Percentiles rank a stretch among this genome's conserved stretches.
phyloP scores from a whole-genome alignment of 1,140 invertebrate genomes.

The Drosophila elegans region DNA sequence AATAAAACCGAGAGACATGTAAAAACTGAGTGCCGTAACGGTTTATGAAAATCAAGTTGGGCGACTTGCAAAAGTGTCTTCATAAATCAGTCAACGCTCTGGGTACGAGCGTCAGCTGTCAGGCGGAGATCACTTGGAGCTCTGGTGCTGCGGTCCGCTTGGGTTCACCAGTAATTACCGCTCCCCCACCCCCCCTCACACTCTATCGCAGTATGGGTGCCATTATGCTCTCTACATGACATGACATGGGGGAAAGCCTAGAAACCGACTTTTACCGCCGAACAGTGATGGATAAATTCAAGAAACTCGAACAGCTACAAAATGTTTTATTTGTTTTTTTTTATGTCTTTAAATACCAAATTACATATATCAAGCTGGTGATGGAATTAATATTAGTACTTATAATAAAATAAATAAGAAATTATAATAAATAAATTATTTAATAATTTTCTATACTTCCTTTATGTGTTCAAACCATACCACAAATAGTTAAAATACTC shows the following conservation, averaged over 20 bases:
- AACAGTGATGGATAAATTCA: not conserved
- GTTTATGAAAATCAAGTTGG: constrained; percentile 56
- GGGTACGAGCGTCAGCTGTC: constrained; percentile 49
- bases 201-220: constrained; percentile 18
- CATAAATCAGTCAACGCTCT: constrained; percentile 56
- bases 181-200: not conserved
- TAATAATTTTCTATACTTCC: no score
- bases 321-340: not conserved
- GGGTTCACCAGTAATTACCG: constrained; percentile 49
- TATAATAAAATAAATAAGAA: no score
- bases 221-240: constrained; percentile 44
- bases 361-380: no score
- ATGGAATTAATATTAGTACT: no score
- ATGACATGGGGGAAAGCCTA: constrained; percentile 24
- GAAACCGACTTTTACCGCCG: constrained; percentile 33
- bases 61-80: constrained; percentile 60
- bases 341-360: no score
- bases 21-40: constrained; percentile 39
- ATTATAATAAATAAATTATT: no score
- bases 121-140: constrained; percentile 42
- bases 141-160: constrained; percentile 33
- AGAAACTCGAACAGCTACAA: not conserved
- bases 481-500: no score
- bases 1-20: not conserved
- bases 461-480: no score